These are phyloP conservation scores for Abrostola triplasia DNA, from an alignment of 2,888 invertebrate species.

Conservation along the genomic window DNA sequence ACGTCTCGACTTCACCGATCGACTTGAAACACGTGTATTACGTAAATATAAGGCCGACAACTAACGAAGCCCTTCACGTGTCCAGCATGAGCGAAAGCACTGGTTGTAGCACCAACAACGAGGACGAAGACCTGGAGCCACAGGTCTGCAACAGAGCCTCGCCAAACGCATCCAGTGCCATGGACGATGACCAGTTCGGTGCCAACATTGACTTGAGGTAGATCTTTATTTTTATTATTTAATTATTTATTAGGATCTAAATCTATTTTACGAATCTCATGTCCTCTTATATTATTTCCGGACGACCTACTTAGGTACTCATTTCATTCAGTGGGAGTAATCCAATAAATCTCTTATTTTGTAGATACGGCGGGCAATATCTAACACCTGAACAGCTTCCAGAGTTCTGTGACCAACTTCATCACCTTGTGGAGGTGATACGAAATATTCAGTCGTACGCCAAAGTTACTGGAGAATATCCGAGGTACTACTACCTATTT, in stretches of 20 bases:
- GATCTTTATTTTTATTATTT: too few species aligned
- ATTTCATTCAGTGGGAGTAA: not conserved
- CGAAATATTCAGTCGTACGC: constrained; percentile 84
- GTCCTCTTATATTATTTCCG: too few species aligned
- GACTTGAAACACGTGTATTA: constrained; percentile 41
- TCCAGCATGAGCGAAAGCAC: constrained; percentile 73
- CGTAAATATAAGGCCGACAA: constrained; percentile 16
- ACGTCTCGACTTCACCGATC: constrained; percentile 5
- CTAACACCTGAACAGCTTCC: constrained; percentile 83
- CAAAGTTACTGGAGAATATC: constrained; percentile 82
- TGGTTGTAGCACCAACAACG: constrained; percentile 67
- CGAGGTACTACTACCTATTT: constrained; percentile 70
- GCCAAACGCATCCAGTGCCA: constrained; percentile 55
- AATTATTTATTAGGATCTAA: too few species aligned
- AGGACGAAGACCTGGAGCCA: constrained; percentile 64
- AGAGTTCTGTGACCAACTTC: constrained; percentile 82
- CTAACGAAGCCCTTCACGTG: constrained; percentile 35
- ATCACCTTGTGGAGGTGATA: constrained; percentile 80
- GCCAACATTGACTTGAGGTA: constrained; percentile 81
- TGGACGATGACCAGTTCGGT: constrained; percentile 74
- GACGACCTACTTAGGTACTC: too few species aligned
- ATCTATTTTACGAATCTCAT: too few species aligned
- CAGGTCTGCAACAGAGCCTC: constrained; percentile 20
- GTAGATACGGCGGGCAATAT: constrained; percentile 83
- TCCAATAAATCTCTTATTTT: constrained; percentile 7